phyloP scores from a whole-genome alignment of 2,888 invertebrate species.

The Geotrupes spiniger region DNA sequence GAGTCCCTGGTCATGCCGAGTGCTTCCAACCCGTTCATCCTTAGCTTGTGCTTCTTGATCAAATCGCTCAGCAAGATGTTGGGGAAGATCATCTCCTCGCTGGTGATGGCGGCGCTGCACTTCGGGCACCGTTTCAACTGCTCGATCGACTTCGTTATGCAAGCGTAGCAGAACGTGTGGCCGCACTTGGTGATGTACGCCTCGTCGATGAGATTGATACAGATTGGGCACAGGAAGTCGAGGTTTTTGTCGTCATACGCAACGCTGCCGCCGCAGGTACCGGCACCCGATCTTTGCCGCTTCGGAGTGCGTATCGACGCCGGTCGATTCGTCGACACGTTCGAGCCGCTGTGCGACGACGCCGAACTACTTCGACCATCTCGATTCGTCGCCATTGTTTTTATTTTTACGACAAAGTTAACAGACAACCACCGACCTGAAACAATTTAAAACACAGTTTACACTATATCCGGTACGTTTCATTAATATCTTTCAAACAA shows the following conservation, averaged over 20 bases:
- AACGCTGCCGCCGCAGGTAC: no score
- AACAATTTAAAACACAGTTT: constrained; percentile 47
- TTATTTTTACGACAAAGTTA: constrained; percentile 1
- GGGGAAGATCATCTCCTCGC: constrained; percentile 74
- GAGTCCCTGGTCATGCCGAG: constrained; percentile 46
- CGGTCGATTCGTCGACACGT: constrained; percentile 46
- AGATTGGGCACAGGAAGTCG: constrained; percentile 49
- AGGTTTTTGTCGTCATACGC: constrained; percentile 54
- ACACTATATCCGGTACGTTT: no score
- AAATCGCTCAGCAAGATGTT: constrained; percentile 84
- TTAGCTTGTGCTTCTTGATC: constrained; percentile 66
- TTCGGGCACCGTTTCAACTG: constrained; percentile 74
- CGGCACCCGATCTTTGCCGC: constrained; percentile 53
- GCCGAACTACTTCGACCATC: constrained; percentile 52
- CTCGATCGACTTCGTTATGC: constrained; percentile 69
- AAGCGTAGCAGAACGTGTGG: constrained; percentile 86
- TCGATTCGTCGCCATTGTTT: constrained; percentile 44
- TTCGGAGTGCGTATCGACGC: constrained; percentile 52
- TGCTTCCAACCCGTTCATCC: constrained; percentile 51
- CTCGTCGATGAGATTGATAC: constrained; percentile 85
- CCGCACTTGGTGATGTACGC: constrained; percentile 91
- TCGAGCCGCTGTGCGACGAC: constrained; percentile 48
- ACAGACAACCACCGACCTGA: constrained; percentile 52
- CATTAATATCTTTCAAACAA: no score
- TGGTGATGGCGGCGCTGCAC: constrained; percentile 70